A percentile compares a stretch with the other conserved stretches of the same genome.
These are phyloP conservation scores for Trochalopteron elliotii DNA, from an alignment of 2,113 vertebrate genomes.

Conservation along the genomic window DNA sequence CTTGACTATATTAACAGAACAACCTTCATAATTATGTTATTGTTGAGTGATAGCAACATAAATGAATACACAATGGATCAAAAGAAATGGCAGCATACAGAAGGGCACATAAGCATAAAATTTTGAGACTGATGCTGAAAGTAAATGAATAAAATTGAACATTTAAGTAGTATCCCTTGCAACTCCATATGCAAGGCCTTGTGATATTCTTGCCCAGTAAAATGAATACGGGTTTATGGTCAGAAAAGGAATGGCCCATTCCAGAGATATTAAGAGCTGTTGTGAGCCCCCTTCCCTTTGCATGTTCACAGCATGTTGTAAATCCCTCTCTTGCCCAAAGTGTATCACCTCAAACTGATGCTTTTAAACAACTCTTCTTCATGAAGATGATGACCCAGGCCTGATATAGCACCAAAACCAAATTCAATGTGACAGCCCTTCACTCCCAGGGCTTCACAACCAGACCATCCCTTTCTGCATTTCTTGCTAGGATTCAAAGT, in stretches of 20 bases:
- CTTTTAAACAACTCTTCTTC: background rate
- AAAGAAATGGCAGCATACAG: background rate
- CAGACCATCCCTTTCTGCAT: background rate
- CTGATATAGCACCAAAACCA: background rate
- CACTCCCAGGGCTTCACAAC: background rate
- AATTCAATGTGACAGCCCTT: background rate
- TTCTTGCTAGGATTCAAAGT: background rate
- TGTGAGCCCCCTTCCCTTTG: background rate
- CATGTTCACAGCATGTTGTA: accelerated
- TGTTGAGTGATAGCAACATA: background rate
- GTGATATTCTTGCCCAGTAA: background rate
- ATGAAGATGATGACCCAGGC: background rate
- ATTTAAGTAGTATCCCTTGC: background rate
- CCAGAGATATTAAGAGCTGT: background rate
- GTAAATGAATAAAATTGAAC: background rate
- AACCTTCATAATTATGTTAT: background rate
- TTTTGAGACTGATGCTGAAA: background rate
- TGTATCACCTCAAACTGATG: background rate
- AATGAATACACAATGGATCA: background rate
- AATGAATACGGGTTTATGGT: accelerated
- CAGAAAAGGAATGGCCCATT: background rate
- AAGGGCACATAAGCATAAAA: background rate
- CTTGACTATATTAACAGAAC: background rate
- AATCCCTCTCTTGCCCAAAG: background rate
- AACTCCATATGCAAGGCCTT: background rate